These are phyloP conservation scores for Cervus canadensis DNA, from an alignment of 2,113 vertebrate genomes.

Conservation along the genomic window DNA sequence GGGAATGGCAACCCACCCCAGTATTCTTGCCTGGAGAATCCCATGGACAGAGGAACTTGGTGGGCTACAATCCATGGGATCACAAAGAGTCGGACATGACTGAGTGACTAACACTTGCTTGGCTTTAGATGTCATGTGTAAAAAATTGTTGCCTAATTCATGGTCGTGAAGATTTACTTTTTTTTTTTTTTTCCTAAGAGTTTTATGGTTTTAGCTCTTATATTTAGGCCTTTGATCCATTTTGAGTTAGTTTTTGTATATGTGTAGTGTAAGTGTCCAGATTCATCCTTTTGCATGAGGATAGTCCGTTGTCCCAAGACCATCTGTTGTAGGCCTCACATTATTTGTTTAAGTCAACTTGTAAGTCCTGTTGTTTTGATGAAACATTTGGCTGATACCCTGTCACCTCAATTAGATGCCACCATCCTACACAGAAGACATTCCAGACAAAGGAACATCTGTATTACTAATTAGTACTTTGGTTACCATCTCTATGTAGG, in stretches of 20 bases:
- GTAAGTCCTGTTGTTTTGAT: not conserved
- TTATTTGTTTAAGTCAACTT: not conserved
- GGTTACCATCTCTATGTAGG: not conserved
- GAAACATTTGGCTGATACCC: not conserved
- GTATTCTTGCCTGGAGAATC: not conserved
- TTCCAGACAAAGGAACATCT: not conserved
- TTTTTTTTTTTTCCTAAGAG: not conserved
- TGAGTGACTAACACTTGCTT: not conserved
- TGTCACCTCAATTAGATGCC: not conserved
- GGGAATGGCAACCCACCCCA: not conserved
- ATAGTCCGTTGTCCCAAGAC: not conserved
- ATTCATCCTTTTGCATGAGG: not conserved
- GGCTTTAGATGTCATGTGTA: not conserved
- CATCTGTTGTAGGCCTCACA: not conserved
- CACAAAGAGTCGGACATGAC: not conserved
- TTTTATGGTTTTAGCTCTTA: not conserved
- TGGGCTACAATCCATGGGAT: not conserved
- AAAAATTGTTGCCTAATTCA: not conserved
- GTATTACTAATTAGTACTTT: not conserved
- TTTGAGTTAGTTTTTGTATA: not conserved
- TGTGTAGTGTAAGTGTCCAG: not conserved
- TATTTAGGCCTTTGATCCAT: not conserved
- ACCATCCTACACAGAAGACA: not conserved
- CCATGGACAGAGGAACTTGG: not conserved
- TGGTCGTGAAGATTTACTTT: not conserved